Percentiles rank a stretch among this genome's conserved stretches.
These are phyloP conservation scores for Drosophila histrio DNA, from an alignment of 2,888 invertebrate species.

Conservation along the genomic window DNA sequence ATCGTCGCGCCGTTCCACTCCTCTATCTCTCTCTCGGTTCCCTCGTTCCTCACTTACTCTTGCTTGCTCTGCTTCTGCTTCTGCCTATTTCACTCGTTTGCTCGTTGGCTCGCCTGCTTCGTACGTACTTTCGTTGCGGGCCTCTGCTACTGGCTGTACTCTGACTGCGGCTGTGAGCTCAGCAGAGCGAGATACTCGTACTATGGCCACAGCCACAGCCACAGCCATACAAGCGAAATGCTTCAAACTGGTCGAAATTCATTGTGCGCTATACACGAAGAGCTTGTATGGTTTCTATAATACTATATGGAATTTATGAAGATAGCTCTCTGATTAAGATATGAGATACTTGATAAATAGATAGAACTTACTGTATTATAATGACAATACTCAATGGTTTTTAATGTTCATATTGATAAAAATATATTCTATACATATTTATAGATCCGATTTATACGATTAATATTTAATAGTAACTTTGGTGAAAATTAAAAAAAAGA, in stretches of 20 bases:
- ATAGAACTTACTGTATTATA: neutral
- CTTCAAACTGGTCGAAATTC: slow-evolving; percentile 50
- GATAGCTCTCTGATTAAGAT: neutral
- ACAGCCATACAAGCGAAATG: slow-evolving; percentile 44
- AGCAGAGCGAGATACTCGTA: slow-evolving; percentile 56
- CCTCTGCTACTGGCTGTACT: slow-evolving; percentile 58
- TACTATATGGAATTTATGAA: slow-evolving; percentile 2
- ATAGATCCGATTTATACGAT: neutral
- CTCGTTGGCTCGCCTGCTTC: slow-evolving; percentile 46
- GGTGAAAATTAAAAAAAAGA: neutral
- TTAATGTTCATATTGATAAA: neutral
- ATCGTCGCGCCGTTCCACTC: slow-evolving; percentile 1
- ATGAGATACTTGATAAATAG: neutral
- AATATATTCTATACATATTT: neutral
- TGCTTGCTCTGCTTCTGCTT: slow-evolving; percentile 18
- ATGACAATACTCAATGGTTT: no score
- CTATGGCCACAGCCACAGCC: slow-evolving; percentile 15
- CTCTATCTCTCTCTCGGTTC: neutral
- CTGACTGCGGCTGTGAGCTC: slow-evolving; percentile 50
- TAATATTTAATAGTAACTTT: neutral
- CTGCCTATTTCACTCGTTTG: slow-evolving; percentile 56
- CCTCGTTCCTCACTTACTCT: neutral
- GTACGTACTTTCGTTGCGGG: slow-evolving; percentile 51
- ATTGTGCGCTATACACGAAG: slow-evolving; percentile 34
- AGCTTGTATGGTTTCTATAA: slow-evolving; percentile 28